Conservation (phyloP, 2,113 vertebrate species). For the Cnemophilus loriae region DNA sequence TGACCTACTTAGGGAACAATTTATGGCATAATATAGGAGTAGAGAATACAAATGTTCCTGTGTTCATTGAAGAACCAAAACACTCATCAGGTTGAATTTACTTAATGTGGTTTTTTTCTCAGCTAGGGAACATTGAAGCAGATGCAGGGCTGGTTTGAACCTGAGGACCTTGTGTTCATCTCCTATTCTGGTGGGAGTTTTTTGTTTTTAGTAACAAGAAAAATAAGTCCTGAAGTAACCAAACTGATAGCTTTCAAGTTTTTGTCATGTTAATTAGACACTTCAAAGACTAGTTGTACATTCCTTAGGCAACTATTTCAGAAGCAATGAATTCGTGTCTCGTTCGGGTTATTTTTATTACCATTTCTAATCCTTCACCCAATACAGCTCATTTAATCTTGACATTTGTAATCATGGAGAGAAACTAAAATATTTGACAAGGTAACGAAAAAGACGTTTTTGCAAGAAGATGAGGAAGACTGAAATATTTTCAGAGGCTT, state of each 20-base stretch:
- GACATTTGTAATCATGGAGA: neutral
- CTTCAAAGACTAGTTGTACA: constrained; percentile 32
- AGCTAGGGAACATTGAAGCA: neutral
- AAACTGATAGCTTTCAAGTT: constrained; percentile 32
- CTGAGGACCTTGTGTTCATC: constrained; percentile 14
- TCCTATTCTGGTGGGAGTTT: neutral
- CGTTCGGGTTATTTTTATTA: constrained; percentile 39
- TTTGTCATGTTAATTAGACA: constrained; percentile 31
- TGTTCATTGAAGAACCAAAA: constrained; percentile 52
- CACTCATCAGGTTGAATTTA: constrained; percentile 20
- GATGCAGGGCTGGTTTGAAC: constrained; percentile 29
- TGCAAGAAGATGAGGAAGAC: neutral
- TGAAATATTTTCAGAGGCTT: neutral
- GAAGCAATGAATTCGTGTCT: constrained; percentile 9
- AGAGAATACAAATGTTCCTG: constrained; percentile 2
- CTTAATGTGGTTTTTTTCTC: neutral
- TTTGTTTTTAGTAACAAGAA: constrained; percentile 28
- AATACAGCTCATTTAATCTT: constrained; percentile 9
- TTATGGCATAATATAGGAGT: constrained; percentile 44
- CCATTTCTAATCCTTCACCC: neutral
- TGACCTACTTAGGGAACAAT: constrained; percentile 57
- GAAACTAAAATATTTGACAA: neutral
- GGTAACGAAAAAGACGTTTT: neutral
- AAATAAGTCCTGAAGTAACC: constrained; percentile 18
- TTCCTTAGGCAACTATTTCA: constrained; percentile 24